Percentiles rank a stretch among this genome's conserved stretches.
Conservation (phyloP, 2,888 invertebrate genomes). For the Sarcophaga caerulescens region DNA sequence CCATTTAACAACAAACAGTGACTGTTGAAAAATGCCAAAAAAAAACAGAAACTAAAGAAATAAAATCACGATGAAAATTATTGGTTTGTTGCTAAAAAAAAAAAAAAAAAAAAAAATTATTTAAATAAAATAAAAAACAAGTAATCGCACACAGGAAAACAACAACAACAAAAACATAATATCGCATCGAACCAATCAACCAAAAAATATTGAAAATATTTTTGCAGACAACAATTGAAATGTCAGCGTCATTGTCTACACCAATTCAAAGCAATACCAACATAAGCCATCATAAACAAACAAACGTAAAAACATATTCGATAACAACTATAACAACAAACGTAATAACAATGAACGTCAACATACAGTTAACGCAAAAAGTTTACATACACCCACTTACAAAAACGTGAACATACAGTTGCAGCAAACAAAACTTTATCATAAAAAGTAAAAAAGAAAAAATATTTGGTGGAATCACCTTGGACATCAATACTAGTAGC, state of each 20-base stretch:
- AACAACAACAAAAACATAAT: slow-evolving; percentile 23
- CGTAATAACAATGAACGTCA: background rate
- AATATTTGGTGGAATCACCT: too few species aligned
- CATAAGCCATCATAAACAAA: background rate
- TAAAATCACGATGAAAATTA: background rate
- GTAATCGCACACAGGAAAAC: slow-evolving; percentile 31
- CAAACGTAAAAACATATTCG: background rate
- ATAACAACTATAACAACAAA: background rate
- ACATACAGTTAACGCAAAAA: background rate
- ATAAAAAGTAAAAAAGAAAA: too few species aligned
- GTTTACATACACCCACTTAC: too few species aligned
- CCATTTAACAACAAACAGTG: background rate
- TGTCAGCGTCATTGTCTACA: slow-evolving; percentile 19
- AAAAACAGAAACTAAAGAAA: slow-evolving; percentile 26
- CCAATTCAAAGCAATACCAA: too few species aligned
- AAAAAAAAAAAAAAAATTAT: background rate
- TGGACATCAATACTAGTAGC: too few species aligned
- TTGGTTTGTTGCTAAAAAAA: background rate
- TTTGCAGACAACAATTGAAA: slow-evolving; percentile 27
- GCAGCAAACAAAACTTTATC: too few species aligned
- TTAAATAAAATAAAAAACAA: background rate
- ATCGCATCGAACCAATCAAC: slow-evolving; percentile 22
- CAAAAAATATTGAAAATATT: slow-evolving; percentile 14
- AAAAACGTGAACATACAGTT: too few species aligned
- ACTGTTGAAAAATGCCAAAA: background rate